Percentiles rank a stretch among this genome's conserved stretches.
phyloP scores from a whole-genome alignment of 2,888 invertebrate genomes.

The Carterocephalus palaemon region DNA sequence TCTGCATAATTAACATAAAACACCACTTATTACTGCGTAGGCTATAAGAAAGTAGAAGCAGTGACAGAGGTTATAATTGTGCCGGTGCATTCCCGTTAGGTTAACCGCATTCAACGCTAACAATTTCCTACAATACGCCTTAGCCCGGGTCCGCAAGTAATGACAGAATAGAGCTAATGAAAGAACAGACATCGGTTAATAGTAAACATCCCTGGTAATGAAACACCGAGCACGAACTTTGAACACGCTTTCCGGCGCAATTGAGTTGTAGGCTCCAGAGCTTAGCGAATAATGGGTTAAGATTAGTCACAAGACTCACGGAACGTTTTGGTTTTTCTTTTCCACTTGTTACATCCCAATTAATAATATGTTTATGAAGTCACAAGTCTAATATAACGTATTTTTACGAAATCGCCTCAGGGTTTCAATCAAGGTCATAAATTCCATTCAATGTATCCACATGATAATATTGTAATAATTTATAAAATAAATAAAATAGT shows the following conservation, averaged over 20 bases:
- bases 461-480: conserved; percentile 1
- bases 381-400: too few species aligned
- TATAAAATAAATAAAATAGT: conserved; percentile 4
- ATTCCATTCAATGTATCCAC: too few species aligned
- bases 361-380: too few species aligned
- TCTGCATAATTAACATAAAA: too few species aligned
- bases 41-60: conserved; percentile 42
- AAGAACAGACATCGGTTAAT: conserved; percentile 52
- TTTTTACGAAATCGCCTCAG: too few species aligned
- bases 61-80: conserved; percentile 60
- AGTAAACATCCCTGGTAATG: conserved; percentile 54
- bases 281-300: conserved; percentile 23
- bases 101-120: conserved; percentile 55
- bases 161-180: conserved; percentile 59
- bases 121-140: conserved; percentile 47
- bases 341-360: too few species aligned
- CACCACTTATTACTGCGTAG: conserved; percentile 15
- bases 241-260: conserved; percentile 38
- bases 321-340: conserved; percentile 9
- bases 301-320: conserved; percentile 8
- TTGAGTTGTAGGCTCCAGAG: conserved; percentile 29
- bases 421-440: too few species aligned
- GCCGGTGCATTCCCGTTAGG: conserved; percentile 59
- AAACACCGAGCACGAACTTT: conserved; percentile 48
- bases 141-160: conserved; percentile 50